Evolutionary conservation across 2,797 vertebrate genomes (phyloP).

Genomic region (Pangasius macronema): DNA sequence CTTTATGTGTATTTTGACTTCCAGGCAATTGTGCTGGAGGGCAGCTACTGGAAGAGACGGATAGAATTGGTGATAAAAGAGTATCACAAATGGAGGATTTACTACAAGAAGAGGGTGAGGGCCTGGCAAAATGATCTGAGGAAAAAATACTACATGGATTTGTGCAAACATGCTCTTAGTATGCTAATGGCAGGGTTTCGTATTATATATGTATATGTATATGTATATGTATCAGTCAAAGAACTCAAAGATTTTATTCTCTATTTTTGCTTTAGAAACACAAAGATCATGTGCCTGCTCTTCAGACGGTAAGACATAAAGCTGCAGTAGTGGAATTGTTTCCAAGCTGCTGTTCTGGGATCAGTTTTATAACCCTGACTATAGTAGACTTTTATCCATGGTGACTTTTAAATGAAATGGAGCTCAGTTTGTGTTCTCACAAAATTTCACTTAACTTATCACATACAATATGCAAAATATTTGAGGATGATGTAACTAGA

Average conservation of each 20-base stretch:
- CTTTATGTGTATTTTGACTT: constrained; percentile 15
- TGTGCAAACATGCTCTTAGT: neutral
- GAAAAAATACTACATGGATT: neutral
- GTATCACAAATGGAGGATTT: constrained; percentile 99
- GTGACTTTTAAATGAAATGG: neutral
- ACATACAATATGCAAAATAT: neutral
- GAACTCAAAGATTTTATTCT: constrained; percentile 6
- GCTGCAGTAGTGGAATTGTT: neutral
- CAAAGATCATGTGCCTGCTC: constrained; percentile 76
- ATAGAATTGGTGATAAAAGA: constrained; percentile 98
- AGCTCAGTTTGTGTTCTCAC: neutral
- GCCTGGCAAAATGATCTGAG: neutral
- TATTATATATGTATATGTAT: neutral
- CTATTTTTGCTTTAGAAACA: constrained; percentile 73
- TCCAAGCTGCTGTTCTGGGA: neutral
- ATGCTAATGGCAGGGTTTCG: neutral
- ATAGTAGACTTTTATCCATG: neutral
- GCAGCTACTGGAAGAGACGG: constrained; percentile 96
- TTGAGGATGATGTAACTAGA: neutral
- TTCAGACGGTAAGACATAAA: constrained; percentile 74
- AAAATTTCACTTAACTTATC: neutral
- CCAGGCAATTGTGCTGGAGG: constrained; percentile 93
- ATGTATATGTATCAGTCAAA: neutral
- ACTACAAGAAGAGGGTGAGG: constrained; percentile 95
- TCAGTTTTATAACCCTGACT: neutral